Conservation (phyloP, 2,888 invertebrate species). For the Pteria penguin region DNA sequence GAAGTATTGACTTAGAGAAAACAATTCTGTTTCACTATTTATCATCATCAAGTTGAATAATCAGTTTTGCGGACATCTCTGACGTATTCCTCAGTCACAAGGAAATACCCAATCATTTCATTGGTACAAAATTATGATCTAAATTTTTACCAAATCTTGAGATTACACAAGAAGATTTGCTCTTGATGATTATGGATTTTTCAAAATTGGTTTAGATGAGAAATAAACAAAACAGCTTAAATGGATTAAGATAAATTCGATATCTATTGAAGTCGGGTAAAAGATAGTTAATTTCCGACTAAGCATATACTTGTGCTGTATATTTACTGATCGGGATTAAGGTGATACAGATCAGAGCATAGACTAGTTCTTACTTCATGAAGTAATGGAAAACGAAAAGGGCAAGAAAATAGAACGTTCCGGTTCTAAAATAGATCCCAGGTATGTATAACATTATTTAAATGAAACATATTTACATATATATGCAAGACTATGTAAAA, state of each 20-base stretch:
- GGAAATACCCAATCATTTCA: too few relatives aligned
- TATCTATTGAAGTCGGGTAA: background rate
- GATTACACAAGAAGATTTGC: too few relatives aligned
- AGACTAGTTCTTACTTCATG: too few relatives aligned
- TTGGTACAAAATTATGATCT: too few relatives aligned
- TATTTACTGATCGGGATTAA: too few relatives aligned
- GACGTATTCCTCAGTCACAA: too few relatives aligned
- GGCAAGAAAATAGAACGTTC: background rate
- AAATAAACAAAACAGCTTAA: slow-evolving; percentile 29
- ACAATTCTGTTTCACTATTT: background rate
- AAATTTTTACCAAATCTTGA: too few relatives aligned
- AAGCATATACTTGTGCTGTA: background rate
- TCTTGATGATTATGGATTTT: slow-evolving; percentile 24
- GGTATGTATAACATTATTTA: slow-evolving; percentile 21
- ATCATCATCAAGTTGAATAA: background rate
- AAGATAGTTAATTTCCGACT: slow-evolving; percentile 16
- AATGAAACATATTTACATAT: too few relatives aligned
- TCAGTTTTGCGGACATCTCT: too few relatives aligned
- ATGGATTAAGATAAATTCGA: slow-evolving; percentile 25
- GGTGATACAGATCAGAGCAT: too few relatives aligned
- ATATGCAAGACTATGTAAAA: background rate
- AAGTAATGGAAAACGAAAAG: slow-evolving; percentile 6
- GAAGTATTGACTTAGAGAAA: background rate
- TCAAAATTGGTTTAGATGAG: slow-evolving; percentile 18
- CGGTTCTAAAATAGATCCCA: slow-evolving; percentile 28